These are phyloP conservation scores for Okamejei kenojei DNA, from an alignment of 2,797 vertebrate genomes.

Conservation along the genomic window DNA sequence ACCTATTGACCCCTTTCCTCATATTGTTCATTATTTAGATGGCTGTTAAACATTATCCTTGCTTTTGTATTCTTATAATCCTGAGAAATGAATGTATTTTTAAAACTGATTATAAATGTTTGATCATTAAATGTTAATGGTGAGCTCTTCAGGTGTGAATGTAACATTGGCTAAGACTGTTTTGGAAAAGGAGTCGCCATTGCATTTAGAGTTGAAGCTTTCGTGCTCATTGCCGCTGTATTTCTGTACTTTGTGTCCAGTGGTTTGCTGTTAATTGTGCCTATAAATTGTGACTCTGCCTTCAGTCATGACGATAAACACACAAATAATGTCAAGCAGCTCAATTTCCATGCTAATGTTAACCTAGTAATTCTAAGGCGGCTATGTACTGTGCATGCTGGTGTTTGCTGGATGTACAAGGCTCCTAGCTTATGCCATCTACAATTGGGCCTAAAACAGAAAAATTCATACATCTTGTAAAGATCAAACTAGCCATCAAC, in stretches of 20 bases:
- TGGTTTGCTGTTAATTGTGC: not conserved
- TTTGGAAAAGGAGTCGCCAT: not conserved
- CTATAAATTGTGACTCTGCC: not conserved
- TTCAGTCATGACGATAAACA: not conserved
- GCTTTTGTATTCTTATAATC: not conserved
- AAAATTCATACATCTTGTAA: not conserved
- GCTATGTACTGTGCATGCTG: not conserved
- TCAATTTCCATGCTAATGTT: not conserved
- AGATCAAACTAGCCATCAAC: not conserved
- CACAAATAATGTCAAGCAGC: not conserved
- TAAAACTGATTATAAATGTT: too few relatives aligned
- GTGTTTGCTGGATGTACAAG: not conserved
- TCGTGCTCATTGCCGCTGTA: not conserved
- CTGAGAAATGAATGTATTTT: not conserved
- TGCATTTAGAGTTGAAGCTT: not conserved
- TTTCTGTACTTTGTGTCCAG: not conserved
- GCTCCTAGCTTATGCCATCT: not conserved
- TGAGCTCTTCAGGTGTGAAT: not conserved
- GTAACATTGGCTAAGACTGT: not conserved
- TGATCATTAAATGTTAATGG: too few relatives aligned
- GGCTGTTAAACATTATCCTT: too few relatives aligned
- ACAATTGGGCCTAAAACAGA: not conserved
- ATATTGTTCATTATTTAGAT: too few relatives aligned
- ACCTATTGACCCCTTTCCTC: too few relatives aligned
- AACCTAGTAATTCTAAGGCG: not conserved